Evolutionary conservation across 2,797 vertebrate genomes (phyloP), one percentile per base, ranked within the genome.

Genomic region (Melanogrammus aeglefinus): DNA sequence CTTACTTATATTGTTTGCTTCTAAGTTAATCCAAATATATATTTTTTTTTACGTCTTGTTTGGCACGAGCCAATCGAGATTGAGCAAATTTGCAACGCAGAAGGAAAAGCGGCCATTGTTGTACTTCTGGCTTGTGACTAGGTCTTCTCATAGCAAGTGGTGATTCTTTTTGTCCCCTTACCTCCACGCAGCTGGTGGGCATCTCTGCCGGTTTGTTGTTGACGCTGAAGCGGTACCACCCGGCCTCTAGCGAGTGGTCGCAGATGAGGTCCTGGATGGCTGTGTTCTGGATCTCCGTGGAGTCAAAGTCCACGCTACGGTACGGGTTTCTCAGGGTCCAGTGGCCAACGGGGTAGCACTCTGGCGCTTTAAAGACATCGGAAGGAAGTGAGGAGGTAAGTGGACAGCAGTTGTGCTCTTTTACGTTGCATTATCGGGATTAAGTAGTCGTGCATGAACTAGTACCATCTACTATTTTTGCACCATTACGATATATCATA

Each of bases 181-280:
- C 95, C 94, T 96, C 94, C 0, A 96, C 87, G n/a, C 95, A 96
- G 82, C 77, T 88, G 14, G 94, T 96, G 2, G 96, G 95, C 95
- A 96, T 96, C 85, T 96, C 94, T 0, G 93, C 94, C 0, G 93
- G 93, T 66, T 87, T 93, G 78, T 90, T 88, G 87, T 92, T 77
- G 41, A 95, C 92, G 87, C 75, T 79, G 91, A 96, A 96, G 2
- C 93, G 83, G 86, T 96, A 96, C 95, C 95, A 96, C 27, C 90
- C 95, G 0, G 91, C 83, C 0, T 86, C 74, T 86, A 96, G 82
- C 0, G 93, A 94, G 91, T 95, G 95, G 91, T 96, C 95, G 44
- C 95, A 96, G 83, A 96, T 86, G 83, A 96, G 91, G 35, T 95
- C 92, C 89, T 94, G 93, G 78, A 91, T 85, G 1, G 91, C 91